A percentile compares a stretch with the other conserved stretches of the same genome.
These are phyloP conservation scores for Delichon dasypus DNA, from an alignment of 2,797 vertebrate genomes.

Conservation along the genomic window DNA sequence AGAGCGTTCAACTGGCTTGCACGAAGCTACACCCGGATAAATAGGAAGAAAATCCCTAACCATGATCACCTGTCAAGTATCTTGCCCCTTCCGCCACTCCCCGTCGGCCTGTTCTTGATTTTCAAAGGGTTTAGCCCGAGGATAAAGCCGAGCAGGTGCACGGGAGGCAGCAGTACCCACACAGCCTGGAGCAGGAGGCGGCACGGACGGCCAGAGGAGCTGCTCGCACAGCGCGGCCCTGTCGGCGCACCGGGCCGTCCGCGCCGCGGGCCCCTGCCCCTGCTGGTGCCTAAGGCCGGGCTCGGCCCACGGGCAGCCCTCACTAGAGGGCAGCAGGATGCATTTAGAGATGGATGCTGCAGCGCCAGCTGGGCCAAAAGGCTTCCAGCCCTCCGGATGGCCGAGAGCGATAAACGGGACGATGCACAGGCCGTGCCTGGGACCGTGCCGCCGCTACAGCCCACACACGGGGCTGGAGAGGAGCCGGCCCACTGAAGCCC, in stretches of 20 bases:
- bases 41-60: neutral
- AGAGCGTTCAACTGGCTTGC: neutral
- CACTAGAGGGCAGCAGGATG: neutral
- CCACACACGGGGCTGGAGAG: no score
- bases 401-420: neutral
- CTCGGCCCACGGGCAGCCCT: neutral
- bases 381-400: neutral
- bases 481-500: neutral
- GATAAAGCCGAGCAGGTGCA: neutral
- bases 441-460: neutral
- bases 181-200: neutral
- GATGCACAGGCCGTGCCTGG: fast-evolving
- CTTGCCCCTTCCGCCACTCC: neutral
- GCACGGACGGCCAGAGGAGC: neutral
- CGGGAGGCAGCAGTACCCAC: neutral
- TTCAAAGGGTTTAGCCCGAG: neutral
- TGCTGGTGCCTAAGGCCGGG: neutral
- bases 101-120: neutral
- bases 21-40: neutral
- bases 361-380: neutral
- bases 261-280: fast-evolving
- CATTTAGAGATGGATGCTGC: neutral
- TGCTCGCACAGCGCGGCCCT: neutral
- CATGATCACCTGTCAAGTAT: neutral
- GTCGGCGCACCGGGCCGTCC: fast-evolving